Base-by-base conservation (phyloP, 2,888 invertebrate species). In the Raillietiella orientalis region DNA sequence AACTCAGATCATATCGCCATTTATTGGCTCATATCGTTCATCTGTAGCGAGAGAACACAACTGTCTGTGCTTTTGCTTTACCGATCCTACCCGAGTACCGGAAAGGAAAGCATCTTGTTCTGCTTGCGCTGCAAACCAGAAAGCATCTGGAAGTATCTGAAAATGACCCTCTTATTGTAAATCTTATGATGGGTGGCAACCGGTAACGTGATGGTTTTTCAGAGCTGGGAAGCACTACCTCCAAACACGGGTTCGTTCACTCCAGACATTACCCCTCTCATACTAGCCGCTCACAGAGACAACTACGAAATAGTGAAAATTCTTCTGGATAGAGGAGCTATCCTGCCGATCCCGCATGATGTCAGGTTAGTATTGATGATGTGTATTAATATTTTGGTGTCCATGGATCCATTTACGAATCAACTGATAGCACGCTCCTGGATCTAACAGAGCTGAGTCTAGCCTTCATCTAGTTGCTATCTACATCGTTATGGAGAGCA, bases 241-340 rank as follows among this genome's bases (percentile, higher is more conserved):
- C 69, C 74, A 30, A 77, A 79, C 43, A 75, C 74, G 29, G 77
- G 77, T 19, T 79, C 82, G 16, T 84, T 90, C 55, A 90, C 90
- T 9, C 72, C 87, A 3, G 93, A 93, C 52, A 87, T 93, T 43
- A 87, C 87, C 4, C 93, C 90, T 9, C 58, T 93, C 36, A 87
- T 87, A 42, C 58, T 93, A 40, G 82, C 90, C 13, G 87, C 90
- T 31, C 93, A 93, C 52, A 60, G 84, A 33, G 87, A 93, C 53
- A 90, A 90, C 55, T 93, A 90, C 50, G 90, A 93, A 57, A 90
- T 93, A 45, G 87, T 93, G 46, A 93, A 93, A 56, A 71, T 93
- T 42, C 60, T 93, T 31, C 55, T 93, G 39, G 90, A 93, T 55
- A 62, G 87, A 31, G 90, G 90, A 27, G 79, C 82, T 23, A 66